Evolutionary conservation across 2,113 vertebrate species (phyloP).

Genomic region (Australoheros scitulus): DNA sequence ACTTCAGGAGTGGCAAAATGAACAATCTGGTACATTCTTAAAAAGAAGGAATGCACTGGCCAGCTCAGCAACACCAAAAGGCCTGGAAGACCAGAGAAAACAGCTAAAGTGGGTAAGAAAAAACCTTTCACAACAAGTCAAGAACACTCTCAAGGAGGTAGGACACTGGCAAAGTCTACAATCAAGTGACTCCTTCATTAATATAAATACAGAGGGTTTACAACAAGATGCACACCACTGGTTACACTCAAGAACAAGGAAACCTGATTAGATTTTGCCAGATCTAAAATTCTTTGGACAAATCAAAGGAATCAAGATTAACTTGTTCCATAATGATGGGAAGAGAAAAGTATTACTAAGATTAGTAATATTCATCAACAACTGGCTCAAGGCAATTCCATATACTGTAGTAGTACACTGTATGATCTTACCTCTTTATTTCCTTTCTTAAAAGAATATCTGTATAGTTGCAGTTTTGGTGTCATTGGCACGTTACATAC

Average conservation of each 20-base stretch:
- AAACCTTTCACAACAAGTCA: neutral
- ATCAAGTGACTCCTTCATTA: neutral
- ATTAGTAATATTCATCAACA: too few relatives aligned
- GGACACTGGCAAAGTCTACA: neutral
- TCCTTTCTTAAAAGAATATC: too few relatives aligned
- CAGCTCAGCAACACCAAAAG: neutral
- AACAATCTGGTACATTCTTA: neutral
- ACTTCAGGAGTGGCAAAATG: neutral
- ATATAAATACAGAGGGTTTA: neutral
- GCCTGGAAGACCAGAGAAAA: neutral
- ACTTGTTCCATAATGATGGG: neutral
- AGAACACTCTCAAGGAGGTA: neutral
- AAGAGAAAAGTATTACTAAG: neutral
- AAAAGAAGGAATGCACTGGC: neutral
- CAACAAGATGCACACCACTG: neutral
- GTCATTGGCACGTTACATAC: too few relatives aligned
- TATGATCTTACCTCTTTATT: too few relatives aligned
- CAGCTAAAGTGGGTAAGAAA: neutral
- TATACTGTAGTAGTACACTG: too few relatives aligned
- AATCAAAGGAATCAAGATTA: neutral
- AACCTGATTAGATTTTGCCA: neutral
- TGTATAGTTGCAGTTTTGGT: too few relatives aligned
- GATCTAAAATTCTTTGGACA: neutral
- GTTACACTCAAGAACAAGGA: neutral
- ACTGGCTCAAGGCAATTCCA: too few relatives aligned